Base-by-base conservation (phyloP, 2,113 vertebrate species). In the Muscicapa adusta region DNA sequence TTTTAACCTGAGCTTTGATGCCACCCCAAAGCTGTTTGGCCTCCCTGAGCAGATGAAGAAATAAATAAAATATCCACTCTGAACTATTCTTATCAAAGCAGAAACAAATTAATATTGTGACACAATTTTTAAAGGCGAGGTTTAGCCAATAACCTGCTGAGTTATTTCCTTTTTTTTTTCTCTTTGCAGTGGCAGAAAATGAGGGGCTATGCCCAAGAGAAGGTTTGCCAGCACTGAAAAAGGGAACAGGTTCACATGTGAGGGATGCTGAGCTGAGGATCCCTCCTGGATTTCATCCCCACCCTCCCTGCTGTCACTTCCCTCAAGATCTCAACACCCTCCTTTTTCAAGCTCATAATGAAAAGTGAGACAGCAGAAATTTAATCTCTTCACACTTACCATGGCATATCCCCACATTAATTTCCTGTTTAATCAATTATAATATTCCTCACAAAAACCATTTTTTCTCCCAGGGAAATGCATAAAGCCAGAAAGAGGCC, bases 391-490 rank as follows among this genome's bases (percentile, higher is more conserved):
- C 77, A 67, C 33, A 50, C 67, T 81, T 72, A 73, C 40, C 15
- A 20, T 31, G 75, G 76, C 71, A 70, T 7, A 80, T 38, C 79
- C 68, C 73, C 54, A 42, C 51, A 94, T 88, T 95, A 73, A 92
- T 94, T 94, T 92, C 93, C 73, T 83, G 48, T 89, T 90, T 83
- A 73, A 97, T 95, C 94, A 92, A 92, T 97, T 97, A 89, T 2
- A 86, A 51, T 12, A 42, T 48, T 47, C 74, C n/a, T 79, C 91
- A 87, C 71, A 88, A 81, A 95, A 71, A 42, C 29, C 18, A 3
- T 53, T 53, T 85, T 61, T 57, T 40, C 23, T 7, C 47, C 56
- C 33, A 54, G 22, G 45, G 76, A 73, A 85, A 84, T 7, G 19
- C 74, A 81, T 16, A 61, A 63, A 92, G 68, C 60, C 63, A 54